Evolutionary conservation across 1,140 invertebrate species (phyloP), one percentile per base, ranked within the genome.

Genomic region (Sycobia sp.): DNA sequence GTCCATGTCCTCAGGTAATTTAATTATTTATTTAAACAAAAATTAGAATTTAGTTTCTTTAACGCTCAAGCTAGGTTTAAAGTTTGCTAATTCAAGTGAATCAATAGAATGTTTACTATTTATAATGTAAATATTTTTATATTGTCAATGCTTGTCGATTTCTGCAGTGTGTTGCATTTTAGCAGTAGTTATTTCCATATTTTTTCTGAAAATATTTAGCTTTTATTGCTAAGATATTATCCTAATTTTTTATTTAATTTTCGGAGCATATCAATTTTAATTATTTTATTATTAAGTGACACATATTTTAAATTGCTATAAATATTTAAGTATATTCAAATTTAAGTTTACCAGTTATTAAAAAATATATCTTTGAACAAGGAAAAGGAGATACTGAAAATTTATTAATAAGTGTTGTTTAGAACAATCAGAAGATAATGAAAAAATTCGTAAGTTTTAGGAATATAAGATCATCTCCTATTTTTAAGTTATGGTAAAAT

Each of bases 1-100:
- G 68, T 29, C 57, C 54, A 7, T 75, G 67, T 55, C 44, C 20
- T 38, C 65, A 78, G 74, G 76, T 77, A 78, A 78, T 71, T 73
- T 65, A 64, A 51, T 56, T 59, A 43, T 36, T 43, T 29, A 25
- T 66, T 44, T 57, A n/a, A 18, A 3, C 57, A 58, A 7, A 62
- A 66, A 64, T 38, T 62, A 41, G 11, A 41, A 54, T 0, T 54
- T 41, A 54, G 9, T 32, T n/a, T n/a, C n/a, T n/a, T n/a, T n/a
- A n/a, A n/a, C n/a, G n/a, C n/a, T n/a, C n/a, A n/a, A n/a, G n/a
- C n/a, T n/a, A n/a, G n/a, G n/a, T n/a, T n/a, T n/a, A n/a, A n/a
- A n/a, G n/a, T n/a, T n/a, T n/a, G n/a, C n/a, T n/a, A n/a, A n/a
- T n/a, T n/a, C n/a, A n/a, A n/a, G 16, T 34, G 16, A 10, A 27